Evolutionary conservation across 1,140 invertebrate genomes (phyloP).

Genomic region (Paralvinella palmiformis): DNA sequence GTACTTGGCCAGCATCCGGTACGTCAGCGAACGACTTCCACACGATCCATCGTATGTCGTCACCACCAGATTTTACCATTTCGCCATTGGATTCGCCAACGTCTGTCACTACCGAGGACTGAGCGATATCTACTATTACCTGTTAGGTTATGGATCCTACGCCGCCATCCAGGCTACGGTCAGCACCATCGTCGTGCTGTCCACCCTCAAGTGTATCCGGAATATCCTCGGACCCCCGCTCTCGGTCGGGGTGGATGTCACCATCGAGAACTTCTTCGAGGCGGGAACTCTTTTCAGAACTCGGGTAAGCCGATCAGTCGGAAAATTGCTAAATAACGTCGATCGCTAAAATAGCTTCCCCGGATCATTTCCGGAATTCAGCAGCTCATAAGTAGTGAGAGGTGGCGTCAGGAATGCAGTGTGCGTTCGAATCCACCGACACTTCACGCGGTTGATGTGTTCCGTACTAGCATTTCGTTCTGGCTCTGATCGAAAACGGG

Average conservation of each 20-base stretch:
- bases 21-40: not conserved
- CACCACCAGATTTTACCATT: slow-evolving; percentile 10
- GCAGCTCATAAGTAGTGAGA: too few species aligned
- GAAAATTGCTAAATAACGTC: too few species aligned
- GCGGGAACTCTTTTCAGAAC: not conserved
- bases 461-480: too few species aligned
- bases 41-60: not conserved
- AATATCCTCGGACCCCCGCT: slow-evolving; percentile 5
- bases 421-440: too few species aligned
- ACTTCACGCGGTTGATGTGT: too few species aligned
- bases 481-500: too few species aligned
- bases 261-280: not conserved
- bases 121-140: slow-evolving; percentile 6
- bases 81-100: slow-evolving; percentile 10
- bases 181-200: not conserved
- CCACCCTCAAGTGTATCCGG: not conserved
- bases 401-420: too few species aligned
- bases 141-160: not conserved
- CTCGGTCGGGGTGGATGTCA: not conserved
- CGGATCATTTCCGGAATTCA: too few species aligned
- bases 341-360: too few species aligned
- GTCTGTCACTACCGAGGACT: slow-evolving; percentile 16
- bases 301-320: too few species aligned
- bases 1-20: not conserved
- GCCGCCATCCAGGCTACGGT: not conserved